Base-by-base conservation (phyloP, 2,888 invertebrate species). In the Allolobophora icterica region DNA sequence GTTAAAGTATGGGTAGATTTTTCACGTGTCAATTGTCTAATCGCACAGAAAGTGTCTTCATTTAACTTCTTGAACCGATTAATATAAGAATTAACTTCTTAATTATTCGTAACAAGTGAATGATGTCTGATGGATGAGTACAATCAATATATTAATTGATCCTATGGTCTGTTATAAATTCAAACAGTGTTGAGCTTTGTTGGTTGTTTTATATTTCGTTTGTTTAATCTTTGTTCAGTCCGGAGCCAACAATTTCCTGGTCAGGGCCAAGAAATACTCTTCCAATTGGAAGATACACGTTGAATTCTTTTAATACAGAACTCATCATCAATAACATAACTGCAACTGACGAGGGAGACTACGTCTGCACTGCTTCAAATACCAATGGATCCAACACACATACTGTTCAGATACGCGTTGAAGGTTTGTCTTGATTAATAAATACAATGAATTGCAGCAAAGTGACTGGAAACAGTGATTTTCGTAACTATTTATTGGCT, bases 281-380 rank as follows among this genome's bases (percentile, higher is more conserved):
- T 34, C 34, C 87, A 21, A 87, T 34, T 35, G 87, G 38, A 35
- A 87, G 87, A 38, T 87, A 87, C 87, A 87, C 87, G 21, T 35
- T 87, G 87, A 38, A 87, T 24, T 3, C 0, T 34, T 35, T 83
- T 21, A 87, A 84, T n/a, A 84, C 84, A 33, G 90, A 84, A 38
- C 34, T 90, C 35, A 34, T 34, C 35, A 90, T 90, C 30, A 24
- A 83, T 17, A 84, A 90, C 84, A 40, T 90, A 35, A 38, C 33
- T 34, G 33, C 35, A 35, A 5, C 84, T 33, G 90, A 90, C 35
- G 84, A 71, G 90, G 90, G 90, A 90, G 38, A 90, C 71, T 90
- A 90, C 40, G 84, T n/a, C 30, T 90, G 90, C 34, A 90, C 90
- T 71, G 90, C 21, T 19, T 30, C 33, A 35, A 90, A 90, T 84